A percentile compares a stretch with the other conserved stretches of the same genome.
These are phyloP conservation scores for Lepeophtheirus salmonis DNA, from an alignment of 1,140 invertebrate species.

Conservation along the genomic window DNA sequence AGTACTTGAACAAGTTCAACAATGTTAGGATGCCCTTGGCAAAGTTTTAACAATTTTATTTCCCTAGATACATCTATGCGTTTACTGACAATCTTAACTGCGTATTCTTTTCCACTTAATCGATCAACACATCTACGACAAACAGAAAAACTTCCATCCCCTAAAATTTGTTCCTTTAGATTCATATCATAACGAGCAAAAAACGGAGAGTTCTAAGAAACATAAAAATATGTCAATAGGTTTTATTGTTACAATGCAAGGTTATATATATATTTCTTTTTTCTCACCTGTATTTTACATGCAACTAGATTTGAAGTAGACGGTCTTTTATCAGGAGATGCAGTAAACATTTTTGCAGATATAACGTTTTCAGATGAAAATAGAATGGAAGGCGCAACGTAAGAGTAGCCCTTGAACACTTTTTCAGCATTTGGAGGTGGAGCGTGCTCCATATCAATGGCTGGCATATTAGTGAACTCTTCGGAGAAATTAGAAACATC, in stretches of 20 bases:
- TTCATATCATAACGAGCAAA: conserved; percentile 63
- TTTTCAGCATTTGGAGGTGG: conserved; percentile 60
- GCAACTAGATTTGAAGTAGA: conserved; percentile 30
- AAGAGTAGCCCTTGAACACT: conserved; percentile 85
- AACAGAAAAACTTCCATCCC: conserved; percentile 73
- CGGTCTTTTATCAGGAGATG: conserved; percentile 31
- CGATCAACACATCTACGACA: conserved; percentile 62
- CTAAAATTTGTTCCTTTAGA: conserved; percentile 44
- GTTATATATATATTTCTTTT: conserved; percentile 19
- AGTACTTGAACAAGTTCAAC: conserved; percentile 62
- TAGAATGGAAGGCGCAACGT: conserved; percentile 74
- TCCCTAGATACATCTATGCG: conserved; percentile 53
- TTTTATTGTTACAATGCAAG: not conserved
- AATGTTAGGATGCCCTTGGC: conserved; percentile 70
- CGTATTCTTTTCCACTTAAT: conserved; percentile 48
- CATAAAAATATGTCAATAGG: conserved; percentile 22
- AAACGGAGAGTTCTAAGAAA: conserved; percentile 54
- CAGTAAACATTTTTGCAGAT: conserved; percentile 37
- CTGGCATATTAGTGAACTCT: conserved; percentile 77
- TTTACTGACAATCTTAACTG: conserved; percentile 76
- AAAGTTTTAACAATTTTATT: conserved; percentile 51
- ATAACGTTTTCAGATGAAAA: conserved; percentile 64
- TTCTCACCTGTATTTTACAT: conserved; percentile 33
- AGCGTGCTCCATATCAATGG: conserved; percentile 72
- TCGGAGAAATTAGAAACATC: conserved; percentile 90